A percentile compares a stretch with the other conserved stretches of the same genome.
Conservation (phyloP, 1,140 invertebrate species). For the Tetraneura akinire region DNA sequence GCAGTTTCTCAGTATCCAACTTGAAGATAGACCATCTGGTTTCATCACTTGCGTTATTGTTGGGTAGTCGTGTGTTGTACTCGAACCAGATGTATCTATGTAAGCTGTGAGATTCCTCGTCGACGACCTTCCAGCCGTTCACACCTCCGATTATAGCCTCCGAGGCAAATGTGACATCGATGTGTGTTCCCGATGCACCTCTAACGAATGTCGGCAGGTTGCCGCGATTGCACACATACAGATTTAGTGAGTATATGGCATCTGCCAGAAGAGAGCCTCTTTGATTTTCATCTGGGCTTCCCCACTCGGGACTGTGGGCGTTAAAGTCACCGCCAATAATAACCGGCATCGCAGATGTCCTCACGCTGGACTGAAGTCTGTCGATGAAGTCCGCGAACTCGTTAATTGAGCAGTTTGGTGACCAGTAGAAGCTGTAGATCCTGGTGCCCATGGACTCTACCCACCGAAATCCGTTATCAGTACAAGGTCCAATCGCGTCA, state of each 20-base stretch:
- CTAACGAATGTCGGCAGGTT: constrained; percentile 28
- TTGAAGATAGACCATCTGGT: background rate
- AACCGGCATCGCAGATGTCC: no score
- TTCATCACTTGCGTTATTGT: background rate
- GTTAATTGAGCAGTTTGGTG: background rate
- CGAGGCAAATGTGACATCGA: constrained; percentile 36
- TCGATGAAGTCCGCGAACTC: no score
- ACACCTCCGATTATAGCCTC: background rate
- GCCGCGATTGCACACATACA: constrained; percentile 24
- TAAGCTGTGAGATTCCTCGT: background rate
- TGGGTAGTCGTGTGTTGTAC: background rate
- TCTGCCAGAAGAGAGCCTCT: background rate
- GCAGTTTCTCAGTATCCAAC: background rate
- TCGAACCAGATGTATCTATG: background rate
- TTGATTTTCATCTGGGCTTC: background rate
- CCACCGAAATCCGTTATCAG: background rate
- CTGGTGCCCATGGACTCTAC: background rate
- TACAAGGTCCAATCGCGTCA: background rate
- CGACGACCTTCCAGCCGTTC: background rate
- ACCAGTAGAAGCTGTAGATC: background rate
- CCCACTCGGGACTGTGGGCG: background rate
- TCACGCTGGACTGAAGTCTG: no score
- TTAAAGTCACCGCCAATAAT: background rate
- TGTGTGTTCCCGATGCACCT: constrained; percentile 1
- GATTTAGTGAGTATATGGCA: background rate